Evolutionary conservation across 2,113 vertebrate genomes (phyloP).

Genomic region (Hyperopisus bebe): DNA sequence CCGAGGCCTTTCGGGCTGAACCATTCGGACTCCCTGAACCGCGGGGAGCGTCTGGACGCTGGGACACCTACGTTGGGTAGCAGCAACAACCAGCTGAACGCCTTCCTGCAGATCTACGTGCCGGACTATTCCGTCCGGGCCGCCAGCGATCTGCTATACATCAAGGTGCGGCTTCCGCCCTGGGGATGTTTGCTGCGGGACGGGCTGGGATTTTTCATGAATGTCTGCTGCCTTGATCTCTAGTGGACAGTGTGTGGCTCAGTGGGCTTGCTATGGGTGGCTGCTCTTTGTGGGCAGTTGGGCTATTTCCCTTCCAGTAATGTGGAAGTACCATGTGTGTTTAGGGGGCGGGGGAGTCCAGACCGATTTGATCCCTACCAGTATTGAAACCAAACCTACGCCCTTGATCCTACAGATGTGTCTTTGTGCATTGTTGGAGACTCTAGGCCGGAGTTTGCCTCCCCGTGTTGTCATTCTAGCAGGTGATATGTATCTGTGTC

Average conservation of each 20-base stretch:
- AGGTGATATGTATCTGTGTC: background rate
- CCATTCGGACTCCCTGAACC: conserved; percentile 92
- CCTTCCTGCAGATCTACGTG: conserved; percentile 90
- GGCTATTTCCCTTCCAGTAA: background rate
- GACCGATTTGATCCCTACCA: background rate
- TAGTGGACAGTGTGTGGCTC: background rate
- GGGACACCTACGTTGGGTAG: conserved; percentile 81
- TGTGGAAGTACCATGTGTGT: background rate
- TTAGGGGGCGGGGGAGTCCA: background rate
- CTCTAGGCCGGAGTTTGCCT: background rate
- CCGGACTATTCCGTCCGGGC: conserved; percentile 96
- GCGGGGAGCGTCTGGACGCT: conserved; percentile 84
- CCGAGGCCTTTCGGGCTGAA: conserved; percentile 92
- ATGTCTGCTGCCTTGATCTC: background rate
- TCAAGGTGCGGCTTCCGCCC: conserved; percentile 69
- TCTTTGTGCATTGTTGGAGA: background rate
- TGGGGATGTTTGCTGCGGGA: background rate
- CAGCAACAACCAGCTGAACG: conserved; percentile 94
- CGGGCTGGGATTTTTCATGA: background rate
- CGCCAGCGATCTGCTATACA: conserved; percentile 84
- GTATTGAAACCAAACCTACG: background rate
- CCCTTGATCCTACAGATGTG: background rate
- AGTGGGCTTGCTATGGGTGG: too few species aligned
- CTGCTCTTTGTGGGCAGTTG: background rate
- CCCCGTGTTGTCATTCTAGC: background rate